Base-by-base conservation (phyloP, 2,113 vertebrate genomes). In the Lontra canadensis region DNA sequence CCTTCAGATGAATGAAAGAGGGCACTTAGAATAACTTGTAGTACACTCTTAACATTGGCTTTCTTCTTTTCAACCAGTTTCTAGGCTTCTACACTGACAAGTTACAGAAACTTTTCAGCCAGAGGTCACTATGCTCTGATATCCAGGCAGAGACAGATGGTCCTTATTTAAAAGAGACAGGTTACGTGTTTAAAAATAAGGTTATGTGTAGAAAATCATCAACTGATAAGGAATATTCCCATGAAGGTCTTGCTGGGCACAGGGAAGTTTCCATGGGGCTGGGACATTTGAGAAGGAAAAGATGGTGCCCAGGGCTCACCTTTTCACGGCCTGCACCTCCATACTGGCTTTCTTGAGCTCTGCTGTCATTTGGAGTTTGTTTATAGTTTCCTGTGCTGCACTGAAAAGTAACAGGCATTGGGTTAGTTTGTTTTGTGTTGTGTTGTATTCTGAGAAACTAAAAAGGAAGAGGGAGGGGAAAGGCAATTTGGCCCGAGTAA, bases 351-450 rank as follows among this genome's bases (percentile, higher is more conserved):
- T 97, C 94, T 97, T 98, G 18, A 98, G 96, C 87, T 98, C 97
- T 2, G 95, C 49, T 0, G 85, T 97, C 81, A 96, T 89, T 80
- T 98, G 98, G 71, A 98, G 65, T 94, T 98, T 99, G 61, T 93
- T 93, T 42, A 98, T 92, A 0, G 98, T 98, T 97, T 98, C 98
- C 36, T 98, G 98, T 14, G 98, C 97, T 88, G 98, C 98, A 25
- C 99, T 99, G 96, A 74, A 98, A 97, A 86, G 86, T 34, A 94
- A 83, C 20, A 67, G 31, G 82, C 36, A 44, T 59, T 63, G 36
- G 36, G 39, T 59, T 63, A 49, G 39, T 67, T 71, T 59, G 44
- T 67, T 71, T 65, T n/a, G 80, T 63, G 15, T 21, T 36, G 49
- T 92, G 7, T 13, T 13, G 55, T 91, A 34, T 96, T 83, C 29